Percentiles rank a stretch among this genome's conserved stretches.
Conservation (phyloP, 2,113 vertebrate species). For the Galbula dea region DNA sequence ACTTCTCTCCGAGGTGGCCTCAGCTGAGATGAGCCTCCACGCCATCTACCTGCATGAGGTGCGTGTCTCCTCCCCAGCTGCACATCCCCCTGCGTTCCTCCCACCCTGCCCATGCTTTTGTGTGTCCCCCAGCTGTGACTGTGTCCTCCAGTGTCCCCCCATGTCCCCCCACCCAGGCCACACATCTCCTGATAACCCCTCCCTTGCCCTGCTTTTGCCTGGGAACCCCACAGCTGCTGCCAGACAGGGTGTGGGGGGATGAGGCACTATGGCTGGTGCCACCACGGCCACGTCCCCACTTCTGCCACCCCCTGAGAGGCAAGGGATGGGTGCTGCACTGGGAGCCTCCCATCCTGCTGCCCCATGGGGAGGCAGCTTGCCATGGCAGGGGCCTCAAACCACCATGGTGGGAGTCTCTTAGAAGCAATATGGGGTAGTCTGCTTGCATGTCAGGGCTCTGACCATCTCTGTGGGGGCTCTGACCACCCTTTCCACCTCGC, state of each 20-base stretch:
- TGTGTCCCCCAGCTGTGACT: neutral
- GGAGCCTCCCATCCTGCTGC: neutral
- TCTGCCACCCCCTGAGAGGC: neutral
- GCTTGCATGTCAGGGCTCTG: neutral
- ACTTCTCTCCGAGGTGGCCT: conserved; percentile 79
- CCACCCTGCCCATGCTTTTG: neutral
- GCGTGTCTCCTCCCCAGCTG: neutral
- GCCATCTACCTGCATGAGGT: conserved; percentile 96
- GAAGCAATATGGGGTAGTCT: neutral
- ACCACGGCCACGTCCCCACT: neutral
- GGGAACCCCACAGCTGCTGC: neutral
- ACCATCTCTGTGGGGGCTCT: neutral
- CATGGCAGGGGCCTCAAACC: neutral
- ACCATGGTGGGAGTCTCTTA: neutral
- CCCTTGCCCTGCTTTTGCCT: rapidly evolving
- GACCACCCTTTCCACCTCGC: neutral
- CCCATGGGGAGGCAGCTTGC: neutral
- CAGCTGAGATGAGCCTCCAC: conserved; percentile 95
- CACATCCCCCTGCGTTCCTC: neutral
- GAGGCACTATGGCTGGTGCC: rapidly evolving
- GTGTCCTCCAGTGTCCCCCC: no score
- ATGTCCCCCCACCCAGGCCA: neutral
- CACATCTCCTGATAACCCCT: neutral
- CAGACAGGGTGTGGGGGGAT: neutral
- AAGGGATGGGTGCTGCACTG: neutral